Conservation (phyloP, 2,797 vertebrate genomes). For the Chelmon rostratus region DNA sequence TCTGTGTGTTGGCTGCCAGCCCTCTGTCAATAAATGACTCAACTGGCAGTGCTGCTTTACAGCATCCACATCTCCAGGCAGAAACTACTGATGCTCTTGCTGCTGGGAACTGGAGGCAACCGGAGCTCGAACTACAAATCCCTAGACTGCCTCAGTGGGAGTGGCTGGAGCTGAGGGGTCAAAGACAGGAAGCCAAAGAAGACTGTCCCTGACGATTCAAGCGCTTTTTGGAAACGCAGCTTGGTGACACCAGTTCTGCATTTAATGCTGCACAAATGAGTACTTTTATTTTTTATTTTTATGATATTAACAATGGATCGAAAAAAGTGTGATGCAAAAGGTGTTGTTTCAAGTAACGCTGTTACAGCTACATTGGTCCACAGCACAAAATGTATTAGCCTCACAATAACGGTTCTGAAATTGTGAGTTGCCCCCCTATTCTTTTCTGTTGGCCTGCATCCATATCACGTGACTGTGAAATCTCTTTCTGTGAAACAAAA, state of each 20-base stretch:
- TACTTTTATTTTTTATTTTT: neutral
- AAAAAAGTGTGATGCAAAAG: neutral
- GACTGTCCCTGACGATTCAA: neutral
- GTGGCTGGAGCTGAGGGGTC: slow-evolving; percentile 54
- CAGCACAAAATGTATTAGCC: too few species aligned
- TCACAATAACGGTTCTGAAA: too few species aligned
- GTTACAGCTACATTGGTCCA: too few species aligned
- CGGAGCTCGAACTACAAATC: slow-evolving; percentile 77
- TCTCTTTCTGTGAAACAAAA: too few species aligned
- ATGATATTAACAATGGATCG: neutral
- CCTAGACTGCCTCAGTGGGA: slow-evolving; percentile 32
- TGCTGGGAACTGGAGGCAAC: slow-evolving; percentile 83
- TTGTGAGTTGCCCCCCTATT: too few species aligned
- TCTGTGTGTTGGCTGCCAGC: slow-evolving; percentile 79
- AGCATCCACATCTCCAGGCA: slow-evolving; percentile 90
- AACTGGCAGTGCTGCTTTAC: slow-evolving; percentile 89
- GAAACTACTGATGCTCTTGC: slow-evolving; percentile 89
- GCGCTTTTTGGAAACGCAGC: neutral
- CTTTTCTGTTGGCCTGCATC: too few species aligned
- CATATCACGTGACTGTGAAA: too few species aligned
- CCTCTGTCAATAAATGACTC: slow-evolving; percentile 91
- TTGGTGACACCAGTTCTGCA: neutral
- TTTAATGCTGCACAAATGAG: neutral
- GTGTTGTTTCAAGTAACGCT: neutral
- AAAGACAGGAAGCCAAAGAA: slow-evolving; percentile 29